Conservation (phyloP, 2,113 vertebrate genomes). For the Trichomycterus rosablanca region DNA sequence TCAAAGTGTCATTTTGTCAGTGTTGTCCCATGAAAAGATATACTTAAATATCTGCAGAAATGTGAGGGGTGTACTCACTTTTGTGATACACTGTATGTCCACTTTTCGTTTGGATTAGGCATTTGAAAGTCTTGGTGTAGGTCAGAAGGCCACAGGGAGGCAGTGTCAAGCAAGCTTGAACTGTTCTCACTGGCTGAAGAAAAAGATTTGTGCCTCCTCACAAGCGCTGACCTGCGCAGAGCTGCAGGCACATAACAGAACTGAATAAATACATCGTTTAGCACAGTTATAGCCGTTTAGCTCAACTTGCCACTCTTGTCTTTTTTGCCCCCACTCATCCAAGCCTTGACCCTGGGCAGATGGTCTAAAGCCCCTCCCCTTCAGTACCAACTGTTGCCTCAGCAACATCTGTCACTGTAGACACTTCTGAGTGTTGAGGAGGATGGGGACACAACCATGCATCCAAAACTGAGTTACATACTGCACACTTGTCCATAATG, state of each 20-base stretch:
- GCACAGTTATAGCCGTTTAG: conserved; percentile 52
- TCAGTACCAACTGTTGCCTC: conserved; percentile 76
- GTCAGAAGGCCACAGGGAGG: conserved; percentile 20
- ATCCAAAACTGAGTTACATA: no score
- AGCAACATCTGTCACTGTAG: conserved; percentile 72
- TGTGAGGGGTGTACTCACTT: no score
- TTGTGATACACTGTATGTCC: no score
- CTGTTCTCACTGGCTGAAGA: no score
- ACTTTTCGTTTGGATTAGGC: no score
- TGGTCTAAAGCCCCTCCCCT: conserved; percentile 70
- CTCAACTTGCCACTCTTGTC: conserved; percentile 58
- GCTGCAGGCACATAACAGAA: conserved; percentile 27
- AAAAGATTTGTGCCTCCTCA: no score
- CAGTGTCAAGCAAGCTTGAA: background rate
- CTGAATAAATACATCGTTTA: conserved; percentile 13
- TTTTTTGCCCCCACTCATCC: conserved; percentile 55
- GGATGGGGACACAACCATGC: no score
- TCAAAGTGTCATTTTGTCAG: no score
- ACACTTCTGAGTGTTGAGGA: conserved; percentile 8
- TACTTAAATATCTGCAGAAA: no score
- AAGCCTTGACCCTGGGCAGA: conserved; percentile 77
- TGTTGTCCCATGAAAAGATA: no score
- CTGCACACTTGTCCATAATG: no score
- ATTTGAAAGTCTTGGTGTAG: no score
- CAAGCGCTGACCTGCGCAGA: background rate